Base-by-base conservation (phyloP, 2,797 vertebrate species). In the Allobates femoralis region DNA sequence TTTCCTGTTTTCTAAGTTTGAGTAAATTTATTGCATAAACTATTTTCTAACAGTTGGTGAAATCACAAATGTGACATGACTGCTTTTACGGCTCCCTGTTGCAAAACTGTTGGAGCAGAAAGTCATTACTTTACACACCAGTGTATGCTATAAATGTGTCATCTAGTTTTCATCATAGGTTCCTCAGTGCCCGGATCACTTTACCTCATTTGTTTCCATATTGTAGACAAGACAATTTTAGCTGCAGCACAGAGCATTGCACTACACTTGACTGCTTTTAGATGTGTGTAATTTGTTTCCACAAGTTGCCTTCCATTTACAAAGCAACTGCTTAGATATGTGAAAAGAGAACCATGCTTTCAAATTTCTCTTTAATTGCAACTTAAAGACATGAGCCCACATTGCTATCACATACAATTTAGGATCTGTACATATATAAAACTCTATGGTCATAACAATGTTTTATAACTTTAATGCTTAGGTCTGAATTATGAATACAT, bases 41-140 rank as follows among this genome's bases (percentile, higher is more conserved):
- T 28, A 64, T 81, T 50, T 81, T 64, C 78, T 82, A 55, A 37
- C 30, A n/a, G 37, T 71, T 55, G 53, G 11, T 32, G 23, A 41
- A 56, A 41, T 41, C 81, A 73, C 67, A 56, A 26, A 34, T 58
- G 32, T 73, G 28, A 73, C 14, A 56, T 56, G 32, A 69, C 64
- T 53, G 30, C 21, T 55, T 73, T 82, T 41, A 66, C 79, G 51
- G 79, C 37, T 81, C 60, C 60, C 79, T 66, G 23, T 41, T 66
- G 79, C 41, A 81, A 81, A 81, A 81, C 79, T 81, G 60, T 64
- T 81, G 60, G 16, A 81, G 79, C 79, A 81, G 79, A 81, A 66
- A 37, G 62, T 81, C 79, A 81, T 81, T 81, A 81, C 51, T 66
- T 28, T 50, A 28, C 46, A 41, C 18, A 81, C 37, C 66, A 19